These are phyloP conservation scores for Pegea sp. DNA, from an alignment of 23 tunicate genomes.

Conservation along the genomic window DNA sequence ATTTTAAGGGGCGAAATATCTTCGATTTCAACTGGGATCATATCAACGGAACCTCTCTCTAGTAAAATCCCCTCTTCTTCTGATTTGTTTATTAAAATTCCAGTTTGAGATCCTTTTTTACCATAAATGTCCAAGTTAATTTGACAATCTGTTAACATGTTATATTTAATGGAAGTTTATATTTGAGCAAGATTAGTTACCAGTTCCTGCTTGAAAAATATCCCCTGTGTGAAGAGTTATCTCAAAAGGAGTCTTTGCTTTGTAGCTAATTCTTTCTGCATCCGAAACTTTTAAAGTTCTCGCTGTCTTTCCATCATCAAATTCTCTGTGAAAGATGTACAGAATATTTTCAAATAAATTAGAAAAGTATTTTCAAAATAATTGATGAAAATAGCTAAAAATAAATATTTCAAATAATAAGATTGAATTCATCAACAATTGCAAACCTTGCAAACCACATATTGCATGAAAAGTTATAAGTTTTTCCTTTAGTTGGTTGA, in stretches of 20 bases:
- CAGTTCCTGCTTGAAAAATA: constrained; percentile 70
- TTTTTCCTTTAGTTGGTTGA: constrained; percentile 69
- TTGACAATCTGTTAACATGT: constrained; percentile 19
- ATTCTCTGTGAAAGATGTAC: constrained; percentile 16
- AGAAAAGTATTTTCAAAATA: no score
- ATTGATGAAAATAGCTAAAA: neutral
- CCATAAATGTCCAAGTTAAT: constrained; percentile 63
- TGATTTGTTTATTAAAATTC: constrained; percentile 37
- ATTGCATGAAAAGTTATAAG: constrained; percentile 35
- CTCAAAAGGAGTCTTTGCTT: constrained; percentile 70
- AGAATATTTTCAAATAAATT: neutral
- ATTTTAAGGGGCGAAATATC: constrained; percentile 68
- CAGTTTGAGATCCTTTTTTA: constrained; percentile 38
- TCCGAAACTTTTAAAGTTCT: constrained; percentile 34
- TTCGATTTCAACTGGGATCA: constrained; percentile 42
- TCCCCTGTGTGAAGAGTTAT: constrained; percentile 67
- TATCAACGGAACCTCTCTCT: constrained; percentile 77
- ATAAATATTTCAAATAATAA: neutral
- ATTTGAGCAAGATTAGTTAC: no score
- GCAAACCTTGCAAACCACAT: constrained; percentile 84
- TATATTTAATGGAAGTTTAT: no score
- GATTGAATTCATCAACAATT: neutral
- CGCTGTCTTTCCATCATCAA: constrained; percentile 52
- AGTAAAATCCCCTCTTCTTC: constrained; percentile 79
- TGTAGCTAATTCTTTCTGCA: constrained; percentile 42